Conservation (phyloP, 2,113 vertebrate species). For the Gorsachius goisagi region DNA sequence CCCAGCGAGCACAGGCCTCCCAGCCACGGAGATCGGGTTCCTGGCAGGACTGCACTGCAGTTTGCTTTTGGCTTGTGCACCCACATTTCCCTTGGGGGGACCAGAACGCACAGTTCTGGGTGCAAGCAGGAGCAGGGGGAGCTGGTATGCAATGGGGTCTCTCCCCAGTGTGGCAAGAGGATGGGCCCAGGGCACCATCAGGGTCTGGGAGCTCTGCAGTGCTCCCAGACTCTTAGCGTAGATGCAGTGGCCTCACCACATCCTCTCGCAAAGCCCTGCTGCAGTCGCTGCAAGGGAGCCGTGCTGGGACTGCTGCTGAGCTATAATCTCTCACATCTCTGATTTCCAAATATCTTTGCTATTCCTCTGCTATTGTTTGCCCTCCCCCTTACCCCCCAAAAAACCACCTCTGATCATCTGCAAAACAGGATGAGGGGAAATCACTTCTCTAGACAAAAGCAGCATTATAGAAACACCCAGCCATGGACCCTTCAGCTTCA, state of each 20-base stretch:
- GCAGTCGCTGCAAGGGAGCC: not conserved
- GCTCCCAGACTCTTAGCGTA: not conserved
- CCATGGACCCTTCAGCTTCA: not conserved
- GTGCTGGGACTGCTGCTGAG: not conserved
- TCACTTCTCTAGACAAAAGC: not conserved
- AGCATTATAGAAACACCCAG: not conserved
- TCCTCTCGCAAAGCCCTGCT: not conserved
- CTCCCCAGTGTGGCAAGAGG: not conserved
- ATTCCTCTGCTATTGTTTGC: not conserved
- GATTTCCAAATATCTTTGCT: not conserved
- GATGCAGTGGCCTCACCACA: not conserved
- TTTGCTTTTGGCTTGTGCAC: not conserved
- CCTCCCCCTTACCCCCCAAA: accelerated
- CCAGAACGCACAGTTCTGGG: not conserved
- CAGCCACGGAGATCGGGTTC: not conserved
- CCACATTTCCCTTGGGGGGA: not conserved
- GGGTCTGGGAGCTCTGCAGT: not conserved
- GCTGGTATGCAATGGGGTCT: no score
- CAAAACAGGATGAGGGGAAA: not conserved
- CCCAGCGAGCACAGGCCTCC: not conserved
- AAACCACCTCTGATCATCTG: not conserved
- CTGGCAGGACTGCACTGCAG: not conserved
- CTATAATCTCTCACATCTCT: not conserved
- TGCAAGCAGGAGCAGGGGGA: not conserved
- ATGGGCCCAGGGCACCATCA: not conserved